Conservation (phyloP, 2,797 vertebrate genomes). For the Schizothorax lantsangensis region DNA sequence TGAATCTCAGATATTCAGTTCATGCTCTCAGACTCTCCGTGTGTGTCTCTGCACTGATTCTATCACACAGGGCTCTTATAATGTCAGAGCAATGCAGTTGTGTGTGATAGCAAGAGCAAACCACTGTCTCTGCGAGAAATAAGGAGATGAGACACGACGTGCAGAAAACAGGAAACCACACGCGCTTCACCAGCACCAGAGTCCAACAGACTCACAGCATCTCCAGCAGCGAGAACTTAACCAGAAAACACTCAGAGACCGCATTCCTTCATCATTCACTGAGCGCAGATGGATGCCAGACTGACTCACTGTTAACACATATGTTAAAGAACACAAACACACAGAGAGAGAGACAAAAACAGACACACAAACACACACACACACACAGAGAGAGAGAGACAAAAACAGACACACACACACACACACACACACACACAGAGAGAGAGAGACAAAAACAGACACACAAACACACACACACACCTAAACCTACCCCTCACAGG, state of each 20-base stretch:
- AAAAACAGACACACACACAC: background rate
- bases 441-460: background rate
- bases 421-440: background rate
- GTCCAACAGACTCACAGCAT: conserved; percentile 35
- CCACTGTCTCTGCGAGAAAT: conserved; percentile 34
- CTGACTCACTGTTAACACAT: background rate
- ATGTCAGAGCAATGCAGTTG: background rate
- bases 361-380: too few species aligned
- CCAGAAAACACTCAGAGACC: background rate
- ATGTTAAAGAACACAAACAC: conserved; percentile 6
- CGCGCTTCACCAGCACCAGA: conserved; percentile 27
- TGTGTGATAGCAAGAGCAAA: background rate
- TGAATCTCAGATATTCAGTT: background rate
- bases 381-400: too few species aligned
- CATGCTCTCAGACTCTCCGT: background rate
- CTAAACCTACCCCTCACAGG: too few species aligned
- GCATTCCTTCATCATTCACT: background rate
- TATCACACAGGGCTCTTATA: background rate
- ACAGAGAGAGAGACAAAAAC: background rate
- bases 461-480: background rate
- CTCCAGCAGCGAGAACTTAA: background rate
- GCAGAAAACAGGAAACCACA: conserved; percentile 65
- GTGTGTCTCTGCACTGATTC: background rate
- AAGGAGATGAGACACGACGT: conserved; percentile 30
- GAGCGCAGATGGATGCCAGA: background rate